A percentile compares a stretch with the other conserved stretches of the same genome.
Conservation (phyloP, 30 jellyfish, hydroid and myxozoan species). For the Cassiopea xamachana region DNA sequence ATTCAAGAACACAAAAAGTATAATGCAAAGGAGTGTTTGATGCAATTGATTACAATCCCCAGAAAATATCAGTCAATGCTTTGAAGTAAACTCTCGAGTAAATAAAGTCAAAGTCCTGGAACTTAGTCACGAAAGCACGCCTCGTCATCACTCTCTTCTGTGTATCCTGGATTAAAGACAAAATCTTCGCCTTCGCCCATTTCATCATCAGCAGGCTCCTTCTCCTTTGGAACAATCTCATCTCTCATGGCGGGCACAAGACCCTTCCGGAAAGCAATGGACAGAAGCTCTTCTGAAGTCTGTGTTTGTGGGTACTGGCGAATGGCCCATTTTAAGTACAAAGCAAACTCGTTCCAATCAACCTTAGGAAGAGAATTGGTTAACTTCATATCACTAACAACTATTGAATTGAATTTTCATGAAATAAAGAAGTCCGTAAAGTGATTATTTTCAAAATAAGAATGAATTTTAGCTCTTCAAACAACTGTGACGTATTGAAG, state of each 20-base stretch:
- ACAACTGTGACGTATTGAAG: no score
- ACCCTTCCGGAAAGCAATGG: slow-evolving; percentile 81
- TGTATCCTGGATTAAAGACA: background rate
- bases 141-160: slow-evolving; percentile 37
- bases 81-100: no score
- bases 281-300: slow-evolving; percentile 79
- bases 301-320: slow-evolving; percentile 74
- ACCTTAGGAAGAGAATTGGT: background rate
- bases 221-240: slow-evolving; percentile 31
- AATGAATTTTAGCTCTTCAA: no score
- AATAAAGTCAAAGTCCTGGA: background rate
- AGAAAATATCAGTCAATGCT: no score
- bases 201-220: slow-evolving; percentile 26
- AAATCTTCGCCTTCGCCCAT: slow-evolving; percentile 47
- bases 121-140: background rate
- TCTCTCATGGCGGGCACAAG: slow-evolving; percentile 86
- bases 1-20: no score
- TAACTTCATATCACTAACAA: no score
- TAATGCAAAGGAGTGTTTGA: no score
- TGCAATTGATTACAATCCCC: no score
- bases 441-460: no score
- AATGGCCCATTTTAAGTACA: slow-evolving; percentile 82
- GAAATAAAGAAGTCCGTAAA: no score
- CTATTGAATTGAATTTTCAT: no score
- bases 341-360: slow-evolving; percentile 83